Evolutionary conservation across 2,113 vertebrate genomes (phyloP).

Genomic region (Ursus arctos): DNA sequence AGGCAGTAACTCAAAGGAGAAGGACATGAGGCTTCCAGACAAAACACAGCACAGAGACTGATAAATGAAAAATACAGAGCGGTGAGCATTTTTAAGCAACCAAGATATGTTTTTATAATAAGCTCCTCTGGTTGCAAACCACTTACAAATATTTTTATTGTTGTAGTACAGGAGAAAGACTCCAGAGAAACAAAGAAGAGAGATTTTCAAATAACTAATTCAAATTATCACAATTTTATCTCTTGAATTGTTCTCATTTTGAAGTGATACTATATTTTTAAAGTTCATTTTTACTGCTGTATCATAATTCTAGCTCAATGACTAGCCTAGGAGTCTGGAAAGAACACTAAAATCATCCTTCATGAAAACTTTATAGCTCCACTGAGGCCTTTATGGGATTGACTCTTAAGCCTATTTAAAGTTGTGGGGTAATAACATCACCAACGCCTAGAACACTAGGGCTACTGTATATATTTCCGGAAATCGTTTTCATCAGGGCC

Average conservation of each 20-base stretch:
- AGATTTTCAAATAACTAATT: conserved; percentile 27
- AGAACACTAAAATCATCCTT: conserved; percentile 35
- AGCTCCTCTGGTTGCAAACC: conserved; percentile 36
- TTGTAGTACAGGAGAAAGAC: neutral
- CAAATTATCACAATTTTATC: conserved; percentile 31
- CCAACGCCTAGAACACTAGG: neutral
- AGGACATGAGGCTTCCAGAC: conserved; percentile 15
- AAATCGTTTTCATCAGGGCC: neutral
- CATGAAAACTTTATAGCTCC: conserved; percentile 16
- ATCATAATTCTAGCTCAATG: conserved; percentile 50
- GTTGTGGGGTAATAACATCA: neutral
- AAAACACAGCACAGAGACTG: neutral
- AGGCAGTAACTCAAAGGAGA: conserved; percentile 48
- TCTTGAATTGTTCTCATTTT: conserved; percentile 21
- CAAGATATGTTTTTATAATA: conserved; percentile 27
- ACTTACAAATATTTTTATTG: conserved; percentile 35
- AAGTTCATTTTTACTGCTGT: conserved; percentile 39
- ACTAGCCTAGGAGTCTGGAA: neutral
- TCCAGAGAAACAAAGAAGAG: conserved; percentile 27
- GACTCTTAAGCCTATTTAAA: neutral
- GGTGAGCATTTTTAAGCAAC: conserved; percentile 23
- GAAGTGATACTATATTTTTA: neutral
- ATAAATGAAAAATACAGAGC: conserved; percentile 5
- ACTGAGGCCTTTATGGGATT: neutral
- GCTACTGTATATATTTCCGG: neutral